These are phyloP conservation scores for Pteria penguin DNA, from an alignment of 2,888 invertebrate genomes.

Conservation along the genomic window DNA sequence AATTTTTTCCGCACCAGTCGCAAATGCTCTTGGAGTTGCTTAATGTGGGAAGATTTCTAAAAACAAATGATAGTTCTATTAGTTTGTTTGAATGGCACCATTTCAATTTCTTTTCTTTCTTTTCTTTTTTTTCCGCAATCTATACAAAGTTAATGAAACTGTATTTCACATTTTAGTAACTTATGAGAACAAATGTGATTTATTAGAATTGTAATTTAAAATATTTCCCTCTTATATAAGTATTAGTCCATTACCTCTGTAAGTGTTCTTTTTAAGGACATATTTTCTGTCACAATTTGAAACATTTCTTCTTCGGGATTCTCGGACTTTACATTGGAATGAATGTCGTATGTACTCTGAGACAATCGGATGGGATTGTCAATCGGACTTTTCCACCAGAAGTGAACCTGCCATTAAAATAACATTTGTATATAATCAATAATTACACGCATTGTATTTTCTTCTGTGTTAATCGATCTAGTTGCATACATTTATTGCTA, in stretches of 20 bases:
- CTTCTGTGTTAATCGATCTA: too few relatives aligned
- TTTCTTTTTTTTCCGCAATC: too few relatives aligned
- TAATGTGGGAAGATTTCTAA: constrained; percentile 67
- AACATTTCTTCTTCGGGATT: constrained; percentile 63
- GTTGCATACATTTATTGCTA: too few relatives aligned
- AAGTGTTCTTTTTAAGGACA: constrained; percentile 62
- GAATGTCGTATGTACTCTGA: constrained; percentile 39
- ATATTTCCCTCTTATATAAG: too few relatives aligned
- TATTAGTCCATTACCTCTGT: constrained; percentile 66
- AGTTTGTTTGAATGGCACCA: too few relatives aligned
- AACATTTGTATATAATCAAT: neutral
- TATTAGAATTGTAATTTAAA: too few relatives aligned
- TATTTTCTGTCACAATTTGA: constrained; percentile 67
- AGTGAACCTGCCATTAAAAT: constrained; percentile 54
- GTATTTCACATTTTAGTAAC: too few relatives aligned
- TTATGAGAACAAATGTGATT: too few relatives aligned
- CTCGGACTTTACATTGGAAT: constrained; percentile 38
- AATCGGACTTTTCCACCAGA: constrained; percentile 64
- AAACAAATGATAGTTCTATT: too few relatives aligned
- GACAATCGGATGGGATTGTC: constrained; percentile 52
- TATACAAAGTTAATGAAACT: too few relatives aligned
- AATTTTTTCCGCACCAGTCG: constrained; percentile 61
- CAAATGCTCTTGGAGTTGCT: constrained; percentile 62
- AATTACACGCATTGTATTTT: too few relatives aligned
- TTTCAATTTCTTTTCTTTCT: too few relatives aligned